Base-by-base conservation (phyloP, 2,113 vertebrate species). In the Rhombomys opimus region DNA sequence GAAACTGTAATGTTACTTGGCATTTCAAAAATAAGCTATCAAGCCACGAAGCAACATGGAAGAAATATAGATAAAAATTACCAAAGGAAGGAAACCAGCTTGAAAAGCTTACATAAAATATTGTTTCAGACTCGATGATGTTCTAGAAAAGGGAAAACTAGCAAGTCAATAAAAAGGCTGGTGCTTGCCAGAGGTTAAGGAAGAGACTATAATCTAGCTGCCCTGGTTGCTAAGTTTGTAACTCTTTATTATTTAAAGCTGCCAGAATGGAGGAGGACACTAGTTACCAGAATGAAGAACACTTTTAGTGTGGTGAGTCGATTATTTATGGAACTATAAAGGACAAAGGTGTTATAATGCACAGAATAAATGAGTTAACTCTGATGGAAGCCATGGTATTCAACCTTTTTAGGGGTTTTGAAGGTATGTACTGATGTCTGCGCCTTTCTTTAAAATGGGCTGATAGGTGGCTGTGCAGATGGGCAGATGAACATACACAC, bases 401-500 rank as follows among this genome's bases (percentile, higher is more conserved):
- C n/a, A 57, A 46, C 38, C n/a, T 89, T 32, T 70, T 80, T 4
- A 86, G 52, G 15, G 75, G 46, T 94, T 89, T 73, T 14, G 38
- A 27, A 61, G 32, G 86, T n/a, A 3, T 50, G 18, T 67, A 75
- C n/a, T 70, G 41, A 70, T 89, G n/a, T 82, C 61, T 94, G 27
- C n/a, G 68, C 82, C n/a, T 76, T 92, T 57, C 54, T 92, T 78
- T 87, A 93, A 89, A 94, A 73, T 78, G 5, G 11, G 67, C 52
- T 38, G 54, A 77, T 63, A 68, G 61, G 80, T 65, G 52, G 61
- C 13, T 38, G 11, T 17, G 46, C 38, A 63, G 46, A 72, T 54
- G 67, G 65, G 32, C 35, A 91, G 63, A 88, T 72, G n/a, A 30
- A 50, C 41, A 89, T 27, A 7, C 6, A 57, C 20, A 8, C 61